Percentiles rank a stretch among this genome's conserved stretches.
phyloP scores from a whole-genome alignment of 2,888 invertebrate species.

The Drosophila mettleri region DNA sequence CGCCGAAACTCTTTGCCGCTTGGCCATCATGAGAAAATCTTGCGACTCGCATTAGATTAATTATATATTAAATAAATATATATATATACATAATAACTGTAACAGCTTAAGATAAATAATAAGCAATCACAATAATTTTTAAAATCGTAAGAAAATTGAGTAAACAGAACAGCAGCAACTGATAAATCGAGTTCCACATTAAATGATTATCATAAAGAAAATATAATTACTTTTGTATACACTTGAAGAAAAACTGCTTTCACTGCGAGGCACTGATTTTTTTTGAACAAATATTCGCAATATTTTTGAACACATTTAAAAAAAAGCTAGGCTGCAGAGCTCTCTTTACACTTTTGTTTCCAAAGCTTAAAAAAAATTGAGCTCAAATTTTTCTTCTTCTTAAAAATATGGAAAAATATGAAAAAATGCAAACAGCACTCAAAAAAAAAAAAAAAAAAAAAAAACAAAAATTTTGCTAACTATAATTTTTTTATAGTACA shows the following conservation, averaged over 20 bases:
- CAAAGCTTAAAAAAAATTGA: not conserved
- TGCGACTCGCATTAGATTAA: not conserved
- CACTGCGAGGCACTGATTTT: too few species aligned
- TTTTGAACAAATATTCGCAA: not conserved
- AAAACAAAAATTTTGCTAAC: not conserved
- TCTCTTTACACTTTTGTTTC: not conserved
- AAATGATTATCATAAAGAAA: not conserved
- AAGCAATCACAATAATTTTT: too few species aligned
- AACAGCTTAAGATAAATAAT: too few species aligned
- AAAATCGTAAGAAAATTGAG: too few species aligned
- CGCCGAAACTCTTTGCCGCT: not conserved
- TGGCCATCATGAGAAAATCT: slow-evolving; percentile 2
- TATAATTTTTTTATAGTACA: not conserved
- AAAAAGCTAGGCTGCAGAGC: not conserved
- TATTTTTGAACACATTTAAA: not conserved
- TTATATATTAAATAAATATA: not conserved
- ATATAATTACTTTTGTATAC: not conserved
- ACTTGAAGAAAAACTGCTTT: not conserved
- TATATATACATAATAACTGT: too few species aligned
- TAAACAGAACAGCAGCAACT: not conserved
- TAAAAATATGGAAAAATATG: not conserved
- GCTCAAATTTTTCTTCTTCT: not conserved
- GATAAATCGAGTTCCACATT: not conserved
- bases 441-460: not conserved
- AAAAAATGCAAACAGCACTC: too few species aligned